Conservation (phyloP, 2,888 invertebrate genomes). For the Parnassius smintheus region DNA sequence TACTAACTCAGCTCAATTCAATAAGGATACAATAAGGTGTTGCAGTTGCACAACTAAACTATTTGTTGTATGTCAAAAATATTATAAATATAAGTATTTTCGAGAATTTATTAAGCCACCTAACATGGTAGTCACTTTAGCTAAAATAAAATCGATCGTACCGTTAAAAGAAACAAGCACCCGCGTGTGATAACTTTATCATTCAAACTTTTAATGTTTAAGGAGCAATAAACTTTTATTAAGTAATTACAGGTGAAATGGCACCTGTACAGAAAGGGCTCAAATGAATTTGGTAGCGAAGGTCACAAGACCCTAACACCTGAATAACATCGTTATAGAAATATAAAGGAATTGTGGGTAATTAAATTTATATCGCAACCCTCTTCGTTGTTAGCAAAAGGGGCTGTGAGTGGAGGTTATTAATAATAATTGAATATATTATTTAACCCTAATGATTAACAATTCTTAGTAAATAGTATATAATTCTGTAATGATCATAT, state of each 20-base stretch:
- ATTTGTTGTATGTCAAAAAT: neutral
- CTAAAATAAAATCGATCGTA: constrained; percentile 33
- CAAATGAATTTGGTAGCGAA: constrained; percentile 40
- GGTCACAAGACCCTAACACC: constrained; percentile 48
- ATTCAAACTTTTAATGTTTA: constrained; percentile 37
- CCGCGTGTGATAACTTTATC: constrained; percentile 38
- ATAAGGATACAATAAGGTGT: neutral
- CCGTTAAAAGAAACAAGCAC: constrained; percentile 40
- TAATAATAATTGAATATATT: no score
- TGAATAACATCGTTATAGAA: neutral
- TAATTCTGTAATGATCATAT: no score
- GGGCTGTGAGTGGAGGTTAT: no score
- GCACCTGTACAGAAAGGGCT: constrained; percentile 66
- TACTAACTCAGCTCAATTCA: neutral
- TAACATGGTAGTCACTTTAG: no score
- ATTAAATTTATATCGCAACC: no score
- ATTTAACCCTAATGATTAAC: no score
- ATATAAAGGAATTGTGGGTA: neutral
- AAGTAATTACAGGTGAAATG: constrained; percentile 63
- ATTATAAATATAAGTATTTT: constrained; percentile 8
- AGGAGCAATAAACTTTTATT: constrained; percentile 39
- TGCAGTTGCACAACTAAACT: no score
- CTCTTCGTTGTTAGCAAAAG: no score
- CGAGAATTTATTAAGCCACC: constrained; percentile 13
- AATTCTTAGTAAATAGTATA: no score